Base-by-base conservation (phyloP, 2,797 vertebrate species). In the Epinephelus awoara region DNA sequence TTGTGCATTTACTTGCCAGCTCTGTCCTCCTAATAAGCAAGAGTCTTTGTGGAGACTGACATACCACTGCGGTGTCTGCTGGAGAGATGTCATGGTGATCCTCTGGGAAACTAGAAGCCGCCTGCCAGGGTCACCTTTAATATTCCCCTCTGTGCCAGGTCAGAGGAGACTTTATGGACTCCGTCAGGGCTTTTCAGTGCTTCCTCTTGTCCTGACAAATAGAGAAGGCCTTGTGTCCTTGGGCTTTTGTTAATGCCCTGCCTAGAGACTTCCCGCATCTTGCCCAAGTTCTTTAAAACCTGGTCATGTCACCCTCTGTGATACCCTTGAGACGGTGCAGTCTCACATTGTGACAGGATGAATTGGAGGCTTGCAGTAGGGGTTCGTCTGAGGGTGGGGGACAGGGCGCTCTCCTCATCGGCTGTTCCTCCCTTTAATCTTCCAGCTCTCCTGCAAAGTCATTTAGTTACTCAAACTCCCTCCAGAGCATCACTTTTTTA, bases 121-220 rank as follows among this genome's bases (percentile, higher is more conserved):
- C 56, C 34, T 44, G 14, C 27, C 51, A 65, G 68, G 62, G 77
- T 80, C 66, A 80, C 8, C 62, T 68, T 46, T 63, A 67, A 79
- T 68, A 70, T 67, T 40, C 10, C 19, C 15, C 2, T 15, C 10
- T 55, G 63, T 73, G 19, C 13, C 44, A 18, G 64, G 23, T 62
- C 44, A 50, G 67, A 56, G 14, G 64, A 72, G 63, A 75, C 67
- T 12, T 62, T 34, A 57, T 71, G 57, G 47, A 68, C 61, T 74
- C 7, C 15, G 58, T 67, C 52, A 21, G 61, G 40, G 66, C 23
- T 63, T 64, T 76, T 46, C 18, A 12, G n/a, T 6, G 7, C 23
- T 47, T 58, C 21, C 10, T 19, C 34, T 59, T 63, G 29, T 61
- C 38, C 67, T 59, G 72, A 64, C 21, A 21, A 61, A 62, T 23